Evolutionary conservation across 30 jellyfish, hydroid and myxozoan genomes (phyloP).

Genomic region (Pseudorhiza aurosa): DNA sequence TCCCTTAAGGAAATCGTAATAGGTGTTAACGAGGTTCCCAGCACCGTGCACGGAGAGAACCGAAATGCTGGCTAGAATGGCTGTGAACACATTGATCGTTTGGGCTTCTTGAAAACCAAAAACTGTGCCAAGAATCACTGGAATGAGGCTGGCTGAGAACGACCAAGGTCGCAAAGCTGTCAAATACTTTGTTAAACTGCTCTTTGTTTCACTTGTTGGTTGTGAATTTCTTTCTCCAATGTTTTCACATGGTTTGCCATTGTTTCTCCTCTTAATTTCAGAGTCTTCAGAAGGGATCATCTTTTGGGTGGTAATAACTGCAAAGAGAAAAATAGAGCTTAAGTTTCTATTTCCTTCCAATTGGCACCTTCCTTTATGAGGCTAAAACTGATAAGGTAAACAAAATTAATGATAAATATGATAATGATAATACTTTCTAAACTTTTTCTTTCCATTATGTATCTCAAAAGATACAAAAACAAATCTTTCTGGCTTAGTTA

Average conservation of each 20-base stretch:
- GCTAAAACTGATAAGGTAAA: too few species aligned
- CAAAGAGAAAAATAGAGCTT: background rate
- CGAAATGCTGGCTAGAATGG: slow-evolving; percentile 17
- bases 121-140: slow-evolving; percentile 80
- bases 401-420: too few species aligned
- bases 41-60: slow-evolving; percentile 80
- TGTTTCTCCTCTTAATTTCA: background rate
- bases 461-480: too few species aligned
- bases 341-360: background rate
- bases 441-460: too few species aligned
- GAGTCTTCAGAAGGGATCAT: background rate
- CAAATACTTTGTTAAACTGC: slow-evolving; percentile 33
- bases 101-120: slow-evolving; percentile 68
- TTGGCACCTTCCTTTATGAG: background rate
- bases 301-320: background rate
- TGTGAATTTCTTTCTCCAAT: background rate
- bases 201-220: background rate
- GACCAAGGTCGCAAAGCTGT: slow-evolving; percentile 95
- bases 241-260: background rate
- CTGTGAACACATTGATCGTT: slow-evolving; percentile 7
- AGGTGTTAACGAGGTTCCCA: slow-evolving; percentile 89
- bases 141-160: slow-evolving; percentile 86
- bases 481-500: too few species aligned
- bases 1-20: slow-evolving; percentile 75
- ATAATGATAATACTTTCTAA: too few species aligned